These are phyloP conservation scores for Pediacus dermestoides DNA, from an alignment of 2,888 invertebrate species.

Conservation along the genomic window DNA sequence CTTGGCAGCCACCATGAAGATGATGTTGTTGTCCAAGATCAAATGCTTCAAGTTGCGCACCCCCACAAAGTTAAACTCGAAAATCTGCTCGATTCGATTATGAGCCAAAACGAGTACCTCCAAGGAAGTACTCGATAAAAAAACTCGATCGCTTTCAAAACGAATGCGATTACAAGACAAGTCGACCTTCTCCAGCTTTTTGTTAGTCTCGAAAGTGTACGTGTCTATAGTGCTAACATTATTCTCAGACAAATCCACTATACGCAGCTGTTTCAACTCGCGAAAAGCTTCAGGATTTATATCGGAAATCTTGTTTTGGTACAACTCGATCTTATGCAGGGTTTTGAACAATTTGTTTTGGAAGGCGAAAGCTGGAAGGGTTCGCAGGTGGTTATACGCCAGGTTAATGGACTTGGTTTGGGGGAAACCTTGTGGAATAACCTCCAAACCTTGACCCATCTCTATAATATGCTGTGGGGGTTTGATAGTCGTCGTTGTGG, in stretches of 20 bases:
- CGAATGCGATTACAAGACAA: constrained; percentile 40
- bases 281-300: constrained; percentile 40
- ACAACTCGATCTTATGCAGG: constrained; percentile 37
- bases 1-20: constrained; percentile 36
- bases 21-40: constrained; percentile 40
- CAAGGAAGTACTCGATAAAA: constrained; percentile 40
- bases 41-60: constrained; percentile 41
- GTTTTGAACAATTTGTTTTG: constrained; percentile 37
- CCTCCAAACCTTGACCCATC: constrained; percentile 32
- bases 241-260: constrained; percentile 43
- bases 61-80: constrained; percentile 42
- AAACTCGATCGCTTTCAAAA: constrained; percentile 38
- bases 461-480: constrained; percentile 12
- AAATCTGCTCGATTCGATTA: constrained; percentile 43
- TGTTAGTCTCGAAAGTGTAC: constrained; percentile 40
- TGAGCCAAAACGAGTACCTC: constrained; percentile 41
- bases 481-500: constrained; percentile 7
- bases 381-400: constrained; percentile 40
- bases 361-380: constrained; percentile 37
- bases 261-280: constrained; percentile 36
- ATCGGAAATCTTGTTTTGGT: constrained; percentile 39
- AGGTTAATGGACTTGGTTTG: constrained; percentile 33
- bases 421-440: constrained; percentile 36
- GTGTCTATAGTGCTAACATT: constrained; percentile 38
- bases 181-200: constrained; percentile 39